These are phyloP conservation scores for Gymnocheta viridis DNA, from an alignment of 2,888 invertebrate genomes.

Conservation along the genomic window DNA sequence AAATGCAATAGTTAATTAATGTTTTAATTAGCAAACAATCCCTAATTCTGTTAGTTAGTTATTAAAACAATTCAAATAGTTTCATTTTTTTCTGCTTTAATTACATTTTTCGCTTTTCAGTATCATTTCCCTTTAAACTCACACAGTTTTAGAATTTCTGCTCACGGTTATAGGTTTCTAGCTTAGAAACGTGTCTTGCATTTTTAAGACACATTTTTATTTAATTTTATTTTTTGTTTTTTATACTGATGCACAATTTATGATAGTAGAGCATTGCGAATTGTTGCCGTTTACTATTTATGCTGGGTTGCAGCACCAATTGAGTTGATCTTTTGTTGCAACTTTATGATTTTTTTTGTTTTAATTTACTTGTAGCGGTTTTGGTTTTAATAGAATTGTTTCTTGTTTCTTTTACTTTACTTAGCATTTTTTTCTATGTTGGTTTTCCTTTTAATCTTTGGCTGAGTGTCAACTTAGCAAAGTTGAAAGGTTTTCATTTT, in stretches of 20 bases:
- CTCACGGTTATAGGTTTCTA: slow-evolving; percentile 68
- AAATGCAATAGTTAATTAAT: slow-evolving; percentile 32
- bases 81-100: slow-evolving; percentile 5
- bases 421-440: slow-evolving; percentile 3
- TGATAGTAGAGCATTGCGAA: slow-evolving; percentile 69
- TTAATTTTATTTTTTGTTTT: background rate
- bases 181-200: slow-evolving; percentile 68
- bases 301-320: slow-evolving; percentile 44
- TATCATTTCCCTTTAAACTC: background rate
- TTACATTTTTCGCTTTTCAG: slow-evolving; percentile 38
- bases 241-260: slow-evolving; percentile 63
- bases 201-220: slow-evolving; percentile 22
- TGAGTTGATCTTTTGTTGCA: slow-evolving; percentile 49
- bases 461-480: slow-evolving; percentile 53
- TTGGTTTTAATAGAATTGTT: slow-evolving; percentile 15
- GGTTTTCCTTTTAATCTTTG: slow-evolving; percentile 45
- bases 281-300: slow-evolving; percentile 38
- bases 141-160: slow-evolving; percentile 64
- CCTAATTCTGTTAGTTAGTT: slow-evolving; percentile 31
- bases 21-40: slow-evolving; percentile 46
- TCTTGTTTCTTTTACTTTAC: background rate
- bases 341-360: slow-evolving; percentile 15
- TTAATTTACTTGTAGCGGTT: background rate
- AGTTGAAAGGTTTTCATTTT: slow-evolving; percentile 49
- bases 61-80: slow-evolving; percentile 18